Conservation (phyloP, 1,140 invertebrate genomes). For the Cylas formicarius region DNA sequence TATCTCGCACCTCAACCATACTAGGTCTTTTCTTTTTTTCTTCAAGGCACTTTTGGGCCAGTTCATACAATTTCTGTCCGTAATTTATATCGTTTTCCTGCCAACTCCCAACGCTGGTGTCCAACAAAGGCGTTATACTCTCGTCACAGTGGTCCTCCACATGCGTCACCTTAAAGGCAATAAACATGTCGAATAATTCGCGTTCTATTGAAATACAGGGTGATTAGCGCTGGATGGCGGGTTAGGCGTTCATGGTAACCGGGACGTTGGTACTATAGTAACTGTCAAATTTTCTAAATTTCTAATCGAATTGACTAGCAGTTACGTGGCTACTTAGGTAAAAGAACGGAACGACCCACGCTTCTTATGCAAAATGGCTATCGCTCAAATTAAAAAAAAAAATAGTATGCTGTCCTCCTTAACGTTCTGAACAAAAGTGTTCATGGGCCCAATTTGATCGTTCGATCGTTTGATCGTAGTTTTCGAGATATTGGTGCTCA, state of each 20-base stretch:
- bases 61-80: conserved; percentile 34
- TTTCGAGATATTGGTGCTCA: no score
- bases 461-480: no score
- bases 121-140: conserved; percentile 28
- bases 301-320: not conserved
- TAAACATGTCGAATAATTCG: no score
- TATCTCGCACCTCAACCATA: conserved; percentile 17
- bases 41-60: conserved; percentile 39
- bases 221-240: not conserved
- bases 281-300: conserved; percentile 1
- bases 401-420: no score
- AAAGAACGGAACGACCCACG: not conserved
- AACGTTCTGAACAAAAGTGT: no score
- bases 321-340: not conserved
- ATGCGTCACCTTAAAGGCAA: conserved; percentile 29
- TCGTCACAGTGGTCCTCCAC: conserved; percentile 38
- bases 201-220: no score
- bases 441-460: no score
- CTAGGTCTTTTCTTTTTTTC: conserved; percentile 41
- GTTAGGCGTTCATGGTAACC: not conserved
- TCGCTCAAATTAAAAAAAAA: no score
- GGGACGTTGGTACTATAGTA: no score
- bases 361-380: no score
- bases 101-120: conserved; percentile 35
- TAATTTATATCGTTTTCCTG: conserved; percentile 27